Percentiles rank a stretch among this genome's conserved stretches.
Evolutionary conservation across 2,113 vertebrate genomes (phyloP).

Genomic region (Craseonycteris thonglongyai): DNA sequence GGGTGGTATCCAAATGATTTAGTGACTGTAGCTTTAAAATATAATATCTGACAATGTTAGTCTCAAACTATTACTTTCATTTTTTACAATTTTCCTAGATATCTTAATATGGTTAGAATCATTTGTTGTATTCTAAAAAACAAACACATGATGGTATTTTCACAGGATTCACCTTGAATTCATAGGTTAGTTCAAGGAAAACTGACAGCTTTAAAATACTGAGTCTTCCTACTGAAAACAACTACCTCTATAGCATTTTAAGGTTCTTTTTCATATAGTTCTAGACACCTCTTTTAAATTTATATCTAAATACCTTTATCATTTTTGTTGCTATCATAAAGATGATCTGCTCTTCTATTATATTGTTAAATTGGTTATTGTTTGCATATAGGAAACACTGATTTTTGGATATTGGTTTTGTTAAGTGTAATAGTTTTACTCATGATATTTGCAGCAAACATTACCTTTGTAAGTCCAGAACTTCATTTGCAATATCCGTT

Average conservation of each 20-base stretch:
- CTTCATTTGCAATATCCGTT: slow-evolving; percentile 90
- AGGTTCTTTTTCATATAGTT: neutral
- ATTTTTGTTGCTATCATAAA: neutral
- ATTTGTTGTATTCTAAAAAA: neutral
- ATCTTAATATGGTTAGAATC: neutral
- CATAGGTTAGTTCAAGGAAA: neutral
- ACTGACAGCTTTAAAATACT: neutral
- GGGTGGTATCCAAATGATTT: neutral
- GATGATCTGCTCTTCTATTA: neutral
- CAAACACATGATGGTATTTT: neutral
- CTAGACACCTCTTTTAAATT: neutral
- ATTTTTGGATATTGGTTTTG: neutral
- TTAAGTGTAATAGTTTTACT: neutral
- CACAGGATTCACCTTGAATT: neutral
- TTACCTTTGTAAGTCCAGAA: slow-evolving; percentile 90
- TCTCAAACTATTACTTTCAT: neutral
- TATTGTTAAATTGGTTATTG: neutral
- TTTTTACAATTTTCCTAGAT: neutral
- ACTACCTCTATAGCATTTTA: neutral
- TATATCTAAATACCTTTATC: neutral
- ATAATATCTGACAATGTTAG: neutral
- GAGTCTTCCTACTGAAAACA: neutral
- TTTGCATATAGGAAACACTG: neutral
- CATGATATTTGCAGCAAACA: neutral
- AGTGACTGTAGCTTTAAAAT: neutral